Percentiles rank a stretch among this genome's conserved stretches.
Conservation (phyloP, 2,113 vertebrate genomes). For the Silurus glanis region DNA sequence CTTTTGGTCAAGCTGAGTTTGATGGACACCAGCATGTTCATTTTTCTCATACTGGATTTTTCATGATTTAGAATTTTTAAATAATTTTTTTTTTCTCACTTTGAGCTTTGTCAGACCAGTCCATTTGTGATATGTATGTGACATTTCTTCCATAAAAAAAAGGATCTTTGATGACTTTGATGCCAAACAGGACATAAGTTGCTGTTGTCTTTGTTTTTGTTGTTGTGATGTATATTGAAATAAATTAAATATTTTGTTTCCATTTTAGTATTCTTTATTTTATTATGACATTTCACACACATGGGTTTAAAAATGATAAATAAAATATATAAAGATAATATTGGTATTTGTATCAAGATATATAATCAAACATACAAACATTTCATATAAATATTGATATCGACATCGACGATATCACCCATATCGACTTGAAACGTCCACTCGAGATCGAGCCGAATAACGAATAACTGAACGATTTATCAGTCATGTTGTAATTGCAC, state of each 20-base stretch:
- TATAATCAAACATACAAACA: no score
- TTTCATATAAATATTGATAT: no score
- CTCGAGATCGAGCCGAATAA: not conserved
- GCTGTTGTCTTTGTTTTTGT: not conserved
- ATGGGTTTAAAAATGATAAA: no score
- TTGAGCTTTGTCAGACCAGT: not conserved
- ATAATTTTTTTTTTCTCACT: no score
- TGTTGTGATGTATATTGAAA: not conserved
- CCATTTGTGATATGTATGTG: not conserved
- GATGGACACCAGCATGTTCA: not conserved
- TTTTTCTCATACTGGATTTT: not conserved
- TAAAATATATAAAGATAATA: no score
- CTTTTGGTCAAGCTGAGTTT: not conserved
- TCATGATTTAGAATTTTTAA: no score
- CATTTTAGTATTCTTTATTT: not conserved
- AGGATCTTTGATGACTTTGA: not conserved
- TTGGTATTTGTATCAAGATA: no score
- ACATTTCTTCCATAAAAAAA: not conserved
- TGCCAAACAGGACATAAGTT: not conserved
- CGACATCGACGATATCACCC: no score
- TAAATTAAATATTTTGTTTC: not conserved
- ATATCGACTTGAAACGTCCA: not conserved
- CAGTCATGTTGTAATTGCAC: not conserved
- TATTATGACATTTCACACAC: no score
- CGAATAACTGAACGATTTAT: not conserved